phyloP scores from a whole-genome alignment of 2,113 vertebrate genomes.

The Python bivittatus region DNA sequence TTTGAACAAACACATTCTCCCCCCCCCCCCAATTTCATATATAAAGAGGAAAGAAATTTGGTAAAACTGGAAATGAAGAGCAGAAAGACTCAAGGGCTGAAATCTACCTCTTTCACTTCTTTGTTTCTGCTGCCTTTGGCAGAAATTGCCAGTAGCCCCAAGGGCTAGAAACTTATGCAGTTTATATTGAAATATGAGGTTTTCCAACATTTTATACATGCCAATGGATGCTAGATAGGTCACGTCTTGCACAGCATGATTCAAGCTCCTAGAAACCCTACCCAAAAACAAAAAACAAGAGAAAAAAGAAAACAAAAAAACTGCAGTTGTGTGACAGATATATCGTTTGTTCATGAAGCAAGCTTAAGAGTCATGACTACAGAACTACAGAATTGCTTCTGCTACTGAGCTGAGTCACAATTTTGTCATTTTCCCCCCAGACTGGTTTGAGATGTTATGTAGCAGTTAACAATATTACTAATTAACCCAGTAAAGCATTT shows the following conservation, averaged over 20 bases:
- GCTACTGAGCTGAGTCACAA: neutral
- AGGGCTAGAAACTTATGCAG: conserved; percentile 19
- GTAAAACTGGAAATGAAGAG: neutral
- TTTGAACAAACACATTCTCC: neutral
- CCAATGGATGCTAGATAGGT: neutral
- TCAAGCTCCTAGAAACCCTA: neutral
- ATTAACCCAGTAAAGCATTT: neutral
- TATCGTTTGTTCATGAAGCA: conserved; percentile 8
- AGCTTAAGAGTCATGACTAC: neutral
- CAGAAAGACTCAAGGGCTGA: neutral
- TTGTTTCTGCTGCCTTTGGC: neutral
- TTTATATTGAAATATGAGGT: neutral
- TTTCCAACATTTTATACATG: neutral
- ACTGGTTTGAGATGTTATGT: conserved; percentile 17
- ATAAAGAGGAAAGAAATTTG: neutral
- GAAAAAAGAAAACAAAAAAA: neutral
- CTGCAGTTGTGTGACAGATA: neutral
- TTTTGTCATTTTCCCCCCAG: neutral
- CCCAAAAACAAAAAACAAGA: conserved; percentile 10
- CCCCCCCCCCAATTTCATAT: neutral
- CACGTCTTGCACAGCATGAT: neutral
- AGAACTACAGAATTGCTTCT: neutral
- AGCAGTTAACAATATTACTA: rapidly evolving
- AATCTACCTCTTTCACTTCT: conserved; percentile 4
- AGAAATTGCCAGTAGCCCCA: neutral